Conservation (phyloP, 2,113 vertebrate genomes). For the Menura novaehollandiae region DNA sequence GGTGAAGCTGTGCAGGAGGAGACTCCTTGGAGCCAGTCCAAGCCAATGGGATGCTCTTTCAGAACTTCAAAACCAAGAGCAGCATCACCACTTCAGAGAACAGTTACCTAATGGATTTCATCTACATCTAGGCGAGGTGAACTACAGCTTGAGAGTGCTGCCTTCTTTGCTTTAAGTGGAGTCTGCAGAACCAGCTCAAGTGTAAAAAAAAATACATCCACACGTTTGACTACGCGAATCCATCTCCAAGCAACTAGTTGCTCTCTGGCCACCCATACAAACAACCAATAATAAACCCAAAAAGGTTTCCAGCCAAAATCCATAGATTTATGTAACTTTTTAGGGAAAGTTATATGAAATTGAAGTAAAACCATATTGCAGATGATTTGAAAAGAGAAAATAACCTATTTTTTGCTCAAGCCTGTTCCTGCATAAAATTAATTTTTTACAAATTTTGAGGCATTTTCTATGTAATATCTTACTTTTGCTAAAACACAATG, state of each 20-base stretch:
- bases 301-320: not conserved
- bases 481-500: not conserved
- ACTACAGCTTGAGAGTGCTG: not conserved
- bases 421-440: not conserved
- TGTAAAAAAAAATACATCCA: not conserved
- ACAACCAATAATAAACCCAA: accelerated
- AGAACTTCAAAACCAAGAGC: not conserved
- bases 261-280: not conserved
- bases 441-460: not conserved
- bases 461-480: not conserved
- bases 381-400: not conserved
- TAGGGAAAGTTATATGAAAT: not conserved
- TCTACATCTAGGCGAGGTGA: not conserved
- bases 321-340: not conserved
- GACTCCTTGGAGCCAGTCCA: not conserved
- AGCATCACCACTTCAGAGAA: not conserved
- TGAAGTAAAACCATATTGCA: not conserved
- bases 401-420: not conserved
- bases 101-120: not conserved
- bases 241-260: not conserved
- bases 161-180: not conserved
- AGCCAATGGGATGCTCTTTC: not conserved
- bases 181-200: not conserved
- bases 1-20: not conserved
- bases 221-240: not conserved